Base-by-base conservation (phyloP, 2,888 invertebrate genomes). In the Drosophila cognata region DNA sequence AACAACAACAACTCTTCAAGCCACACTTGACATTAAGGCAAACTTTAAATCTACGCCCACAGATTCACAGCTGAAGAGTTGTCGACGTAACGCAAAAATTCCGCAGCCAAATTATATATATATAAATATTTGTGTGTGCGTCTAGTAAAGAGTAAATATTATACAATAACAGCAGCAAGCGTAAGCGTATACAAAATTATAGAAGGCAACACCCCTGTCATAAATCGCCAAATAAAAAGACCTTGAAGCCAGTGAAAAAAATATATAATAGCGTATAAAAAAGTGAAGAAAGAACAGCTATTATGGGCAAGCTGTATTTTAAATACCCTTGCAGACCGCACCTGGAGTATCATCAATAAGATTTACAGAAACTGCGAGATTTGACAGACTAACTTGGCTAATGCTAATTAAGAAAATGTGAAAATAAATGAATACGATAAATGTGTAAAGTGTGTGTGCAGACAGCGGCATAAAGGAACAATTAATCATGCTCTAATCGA, bases 11-110 rank as follows among this genome's bases (percentile, higher is more conserved):
- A 68, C 67, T 82, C 71, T 64, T 52, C 66, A 43, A 56, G 72
- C 78, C 84, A 74, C 74, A 84, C 84, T 81, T 84, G 81, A 84
- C 84, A 82, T 81, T 84, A 81, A 81, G 63, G 58, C 74, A 57
- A 68, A 52, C 62, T 67, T 60, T 31, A 60, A 64, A 64, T 74
- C 76, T 58, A 60, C 74, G 74, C 74, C 74, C 74, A 74, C 74
- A 50, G n/a, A 50, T n/a, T 35, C 48, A 48, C 31, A 41, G 25
- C 35, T 41, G 16, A 53, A 71, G 48, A 59, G 29, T 48, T 66
- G 60, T 38, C 67, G 60, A 73, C 65, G 59, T 59, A 18, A 38
- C 28, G 74, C 74, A 41, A 75, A 75, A 29, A 46, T 21, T 36
- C 60, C 59, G 62, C 60, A 50, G 13, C 18, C 28, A 70, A 79